Evolutionary conservation across 1,140 invertebrate genomes (phyloP).

Genomic region (Zaprionus capensis): DNA sequence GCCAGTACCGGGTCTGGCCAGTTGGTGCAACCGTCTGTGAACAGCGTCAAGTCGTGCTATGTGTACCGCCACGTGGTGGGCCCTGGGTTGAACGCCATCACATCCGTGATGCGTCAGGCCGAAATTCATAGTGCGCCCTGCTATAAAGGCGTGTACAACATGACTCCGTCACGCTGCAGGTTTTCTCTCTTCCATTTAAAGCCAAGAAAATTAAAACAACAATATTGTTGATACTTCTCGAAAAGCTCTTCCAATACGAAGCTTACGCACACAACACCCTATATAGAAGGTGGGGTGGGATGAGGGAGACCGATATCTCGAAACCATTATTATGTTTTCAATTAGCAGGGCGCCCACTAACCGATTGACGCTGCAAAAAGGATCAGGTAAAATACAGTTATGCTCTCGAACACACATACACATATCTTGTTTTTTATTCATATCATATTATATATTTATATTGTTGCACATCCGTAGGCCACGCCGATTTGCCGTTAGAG

Average conservation of each 20-base stretch:
- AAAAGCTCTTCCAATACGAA: not conserved
- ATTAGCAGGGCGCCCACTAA: conserved; percentile 60
- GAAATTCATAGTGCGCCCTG: conserved; percentile 84
- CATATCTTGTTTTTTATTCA: conserved; percentile 2
- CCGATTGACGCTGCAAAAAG: conserved; percentile 12
- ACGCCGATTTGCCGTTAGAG: conserved; percentile 84
- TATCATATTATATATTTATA: not conserved
- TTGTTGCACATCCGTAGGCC: conserved; percentile 46
- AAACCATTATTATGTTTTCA: conserved; percentile 17
- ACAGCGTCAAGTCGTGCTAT: conserved; percentile 84
- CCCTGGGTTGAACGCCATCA: conserved; percentile 76
- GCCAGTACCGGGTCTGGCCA: conserved; percentile 84
- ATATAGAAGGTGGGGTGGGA: not conserved
- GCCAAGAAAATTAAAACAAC: conserved; percentile 34
- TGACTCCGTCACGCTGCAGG: conserved; percentile 69
- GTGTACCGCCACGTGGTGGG: conserved; percentile 84
- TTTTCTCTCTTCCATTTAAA: conserved; percentile 67
- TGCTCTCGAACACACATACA: not conserved
- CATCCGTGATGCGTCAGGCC: conserved; percentile 78
- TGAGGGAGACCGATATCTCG: conserved; percentile 48
- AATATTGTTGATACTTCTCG: not conserved
- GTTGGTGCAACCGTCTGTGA: conserved; percentile 84
- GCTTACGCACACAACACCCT: not conserved
- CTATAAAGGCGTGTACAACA: conserved; percentile 50
- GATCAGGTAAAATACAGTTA: conserved; percentile 35